A percentile compares a stretch with the other conserved stretches of the same genome.
These are phyloP conservation scores for Phenganax subtilis DNA, from an alignment of 92 coral and sea anemone genomes.

Conservation along the genomic window DNA sequence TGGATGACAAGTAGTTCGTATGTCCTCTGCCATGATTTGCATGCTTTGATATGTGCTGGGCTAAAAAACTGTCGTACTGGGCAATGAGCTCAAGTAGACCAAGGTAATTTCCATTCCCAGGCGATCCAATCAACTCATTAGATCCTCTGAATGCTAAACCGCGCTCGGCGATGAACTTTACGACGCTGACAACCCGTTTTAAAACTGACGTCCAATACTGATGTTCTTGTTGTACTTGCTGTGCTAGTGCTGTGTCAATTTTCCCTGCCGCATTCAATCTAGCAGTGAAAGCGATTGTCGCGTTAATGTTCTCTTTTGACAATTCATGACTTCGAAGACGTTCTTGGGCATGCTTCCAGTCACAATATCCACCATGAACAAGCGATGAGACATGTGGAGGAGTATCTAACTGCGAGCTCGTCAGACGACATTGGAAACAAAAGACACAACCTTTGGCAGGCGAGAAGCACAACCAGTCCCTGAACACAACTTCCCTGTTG, in stretches of 20 bases:
- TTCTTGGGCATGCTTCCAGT: neutral
- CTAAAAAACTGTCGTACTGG: no score
- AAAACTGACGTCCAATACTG: neutral
- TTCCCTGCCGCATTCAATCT: neutral
- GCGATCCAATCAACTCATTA: neutral
- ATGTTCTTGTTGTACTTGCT: neutral
- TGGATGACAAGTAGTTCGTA: neutral
- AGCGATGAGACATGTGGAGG: neutral
- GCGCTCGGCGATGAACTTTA: conserved; percentile 2
- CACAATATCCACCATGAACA: neutral
- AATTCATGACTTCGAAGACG: conserved; percentile 6
- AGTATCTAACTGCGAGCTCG: no score
- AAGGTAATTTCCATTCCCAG: no score
- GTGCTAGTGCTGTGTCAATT: neutral
- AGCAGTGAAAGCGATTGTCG: neutral
- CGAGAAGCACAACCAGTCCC: neutral
- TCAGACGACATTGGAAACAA: neutral
- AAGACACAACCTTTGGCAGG: conserved; percentile 1
- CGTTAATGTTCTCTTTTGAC: neutral
- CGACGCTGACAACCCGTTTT: neutral
- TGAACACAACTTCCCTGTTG: neutral
- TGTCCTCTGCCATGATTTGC: neutral
- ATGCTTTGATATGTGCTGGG: neutral
- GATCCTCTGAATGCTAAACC: neutral
- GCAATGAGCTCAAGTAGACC: no score